These are phyloP conservation scores for Channa striata DNA, from an alignment of 2,797 vertebrate species.

Conservation along the genomic window DNA sequence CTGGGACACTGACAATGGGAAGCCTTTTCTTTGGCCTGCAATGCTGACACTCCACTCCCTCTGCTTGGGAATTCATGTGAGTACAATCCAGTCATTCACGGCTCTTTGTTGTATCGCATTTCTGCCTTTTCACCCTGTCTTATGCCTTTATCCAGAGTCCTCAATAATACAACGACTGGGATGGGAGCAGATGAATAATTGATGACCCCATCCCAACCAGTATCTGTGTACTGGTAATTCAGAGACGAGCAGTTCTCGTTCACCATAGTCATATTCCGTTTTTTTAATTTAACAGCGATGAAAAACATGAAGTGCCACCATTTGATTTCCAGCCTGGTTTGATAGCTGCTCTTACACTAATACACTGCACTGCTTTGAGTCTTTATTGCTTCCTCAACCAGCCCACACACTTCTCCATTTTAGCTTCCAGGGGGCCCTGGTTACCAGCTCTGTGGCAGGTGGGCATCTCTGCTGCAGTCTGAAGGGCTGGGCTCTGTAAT, in stretches of 20 bases:
- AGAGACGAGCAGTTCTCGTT: slow-evolving; percentile 21
- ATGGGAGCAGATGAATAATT: slow-evolving; percentile 73
- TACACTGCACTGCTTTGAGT: slow-evolving; percentile 34
- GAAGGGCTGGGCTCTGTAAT: slow-evolving; percentile 70
- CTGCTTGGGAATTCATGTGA: slow-evolving; percentile 76
- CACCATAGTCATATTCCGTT: background rate
- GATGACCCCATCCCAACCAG: slow-evolving; percentile 51
- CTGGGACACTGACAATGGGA: slow-evolving; percentile 73
- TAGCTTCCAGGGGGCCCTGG: slow-evolving; percentile 57
- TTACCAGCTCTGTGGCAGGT: slow-evolving; percentile 74
- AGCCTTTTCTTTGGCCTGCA: slow-evolving; percentile 54
- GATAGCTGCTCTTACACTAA: slow-evolving; percentile 45
- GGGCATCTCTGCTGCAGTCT: slow-evolving; percentile 80
- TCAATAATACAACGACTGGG: slow-evolving; percentile 51
- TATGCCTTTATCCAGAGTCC: slow-evolving; percentile 33
- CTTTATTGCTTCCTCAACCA: slow-evolving; percentile 62
- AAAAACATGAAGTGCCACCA: background rate
- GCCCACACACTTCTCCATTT: slow-evolving; percentile 80
- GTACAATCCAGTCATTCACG: slow-evolving; percentile 62
- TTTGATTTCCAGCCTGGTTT: slow-evolving; percentile 15
- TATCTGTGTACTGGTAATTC: slow-evolving; percentile 59
- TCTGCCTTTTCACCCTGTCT: slow-evolving; percentile 57
- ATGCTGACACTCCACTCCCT: slow-evolving; percentile 73
- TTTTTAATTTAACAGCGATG: background rate
- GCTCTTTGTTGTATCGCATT: slow-evolving; percentile 27